These are phyloP conservation scores for Stenodera caucasica DNA, from an alignment of 2,888 invertebrate genomes.

Conservation along the genomic window DNA sequence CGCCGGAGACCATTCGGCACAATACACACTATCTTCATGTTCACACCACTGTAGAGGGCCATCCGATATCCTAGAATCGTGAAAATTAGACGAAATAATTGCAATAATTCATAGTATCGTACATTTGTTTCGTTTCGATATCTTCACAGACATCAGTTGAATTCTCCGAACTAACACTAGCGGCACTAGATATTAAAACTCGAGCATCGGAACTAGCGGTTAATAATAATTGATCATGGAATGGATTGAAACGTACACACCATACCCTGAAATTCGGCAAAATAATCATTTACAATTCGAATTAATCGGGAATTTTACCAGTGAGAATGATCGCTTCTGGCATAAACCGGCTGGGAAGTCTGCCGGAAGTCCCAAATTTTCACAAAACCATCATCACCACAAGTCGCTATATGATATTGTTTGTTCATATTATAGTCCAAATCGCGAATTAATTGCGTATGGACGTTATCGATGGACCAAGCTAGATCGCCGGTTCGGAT, in stretches of 20 bases:
- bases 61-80: slow-evolving; percentile 68
- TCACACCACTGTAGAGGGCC: slow-evolving; percentile 91
- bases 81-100: slow-evolving; percentile 11
- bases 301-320: slow-evolving; percentile 62
- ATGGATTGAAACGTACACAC: slow-evolving; percentile 93
- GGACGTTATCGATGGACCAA: slow-evolving; percentile 81
- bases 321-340: slow-evolving; percentile 82
- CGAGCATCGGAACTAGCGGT: slow-evolving; percentile 95
- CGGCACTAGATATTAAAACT: slow-evolving; percentile 84
- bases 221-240: slow-evolving; percentile 93
- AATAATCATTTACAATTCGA: too few relatives aligned
- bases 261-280: slow-evolving; percentile 69
- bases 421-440: slow-evolving; percentile 98
- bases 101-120: background rate
- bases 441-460: slow-evolving; percentile 85
- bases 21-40: slow-evolving; percentile 97
- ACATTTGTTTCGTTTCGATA: slow-evolving; percentile 59
- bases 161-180: slow-evolving; percentile 84
- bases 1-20: slow-evolving; percentile 94
- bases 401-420: slow-evolving; percentile 90
- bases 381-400: slow-evolving; percentile 93
- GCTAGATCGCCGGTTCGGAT: slow-evolving; percentile 73
- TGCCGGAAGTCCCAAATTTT: slow-evolving; percentile 97
- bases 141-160: slow-evolving; percentile 60
- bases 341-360: slow-evolving; percentile 75